Base-by-base conservation (phyloP, 2,797 vertebrate species). In the Microctenopoma lineatum region DNA sequence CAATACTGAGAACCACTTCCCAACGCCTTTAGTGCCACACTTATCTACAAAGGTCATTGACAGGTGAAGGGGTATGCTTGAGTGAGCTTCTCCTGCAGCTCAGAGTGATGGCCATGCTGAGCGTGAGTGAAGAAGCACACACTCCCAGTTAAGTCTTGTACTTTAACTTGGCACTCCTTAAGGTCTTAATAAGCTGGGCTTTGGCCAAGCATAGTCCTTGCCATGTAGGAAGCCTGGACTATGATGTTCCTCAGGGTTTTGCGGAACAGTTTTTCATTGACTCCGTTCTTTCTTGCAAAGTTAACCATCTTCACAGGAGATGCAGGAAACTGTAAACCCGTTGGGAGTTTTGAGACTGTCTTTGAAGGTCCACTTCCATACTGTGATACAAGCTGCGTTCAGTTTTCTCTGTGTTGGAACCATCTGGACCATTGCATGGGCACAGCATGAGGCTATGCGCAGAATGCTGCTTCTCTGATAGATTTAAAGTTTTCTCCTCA, bases 371-470 rank as follows among this genome's bases (percentile, higher is more conserved):
- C 77, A 83, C 71, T 50, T 79, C 47, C 71, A 80, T 81, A 81
- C 77, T 79, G 75, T 72, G 70, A 63, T 81, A 63, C 80, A 78
- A 67, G 54, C 78, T 86, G 86, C 72, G 65, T 79, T 81, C 34
- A 66, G 76, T 77, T 75, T 78, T 58, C 66, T 87, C 68, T 13
- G 21, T 57, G 73, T 68, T 75, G 77, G 75, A 90, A 86, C 81
- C 83, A 88, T 90, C 84, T 87, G 84, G 83, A 80, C 81, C 51
- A 71, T 81, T 60, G 74, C 77, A 44, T 77, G 77, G 70, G 76
- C 83, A 83, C 81, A 90, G 76, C 74, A 25, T 74, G 84, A 63
- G 65, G 52, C 63, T 62, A 44, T 80, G 66, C 46, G 77, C 66
- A 59, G 79, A 84, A 75, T 47, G 64, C 63, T 75, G 77, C 54